Evolutionary conservation across 2,113 vertebrate species (phyloP), one percentile per base, ranked within the genome.

Genomic region (Tragulus kanchil): DNA sequence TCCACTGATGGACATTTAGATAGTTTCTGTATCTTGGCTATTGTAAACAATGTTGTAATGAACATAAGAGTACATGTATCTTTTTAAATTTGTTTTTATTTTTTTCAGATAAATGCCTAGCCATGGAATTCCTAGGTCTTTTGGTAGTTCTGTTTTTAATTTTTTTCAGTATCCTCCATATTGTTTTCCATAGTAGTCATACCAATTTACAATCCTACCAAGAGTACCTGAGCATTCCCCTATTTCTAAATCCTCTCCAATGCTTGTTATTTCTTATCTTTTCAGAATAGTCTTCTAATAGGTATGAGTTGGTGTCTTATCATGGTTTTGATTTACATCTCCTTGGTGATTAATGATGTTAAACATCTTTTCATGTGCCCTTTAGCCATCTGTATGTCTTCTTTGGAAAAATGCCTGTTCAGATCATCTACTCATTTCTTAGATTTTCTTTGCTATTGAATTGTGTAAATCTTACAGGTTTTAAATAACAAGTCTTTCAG

Each of bases 401-500:
- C 28, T 19, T 78, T 78, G 31, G 50, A 54, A 54, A 52, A 79
- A 54, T n/a, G 28, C 77, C 50, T 79, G 0, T n/a, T n/a, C 16
- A 54, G 28, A 54, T 79, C 77, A 78, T 52, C 48, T 54, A 50
- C 77, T 52, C 50, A 54, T n/a, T n/a, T 79, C 21, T 79, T n/a
- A 79, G 50, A 54, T 31, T 64, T 42, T 69, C 21, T 79, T 79
- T 31, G 75, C 75, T 78, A 17, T 52, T 79, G 77, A 54, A 9
- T 79, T 79, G 52, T 54, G 50, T 14, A n/a, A 96, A 85, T 87
- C 67, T 67, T 85, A 62, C 5, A 15, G 19, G 65, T 78, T 88
- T 92, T 85, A n/a, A 28, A 50, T 67, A 90, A 61, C 7, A 87
- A 36, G 15, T 45, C 89, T 95, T 93, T 67, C 36, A 88, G 69